These are phyloP conservation scores for Esperia sulphurella DNA, from an alignment of 2,888 invertebrate species.

Conservation along the genomic window DNA sequence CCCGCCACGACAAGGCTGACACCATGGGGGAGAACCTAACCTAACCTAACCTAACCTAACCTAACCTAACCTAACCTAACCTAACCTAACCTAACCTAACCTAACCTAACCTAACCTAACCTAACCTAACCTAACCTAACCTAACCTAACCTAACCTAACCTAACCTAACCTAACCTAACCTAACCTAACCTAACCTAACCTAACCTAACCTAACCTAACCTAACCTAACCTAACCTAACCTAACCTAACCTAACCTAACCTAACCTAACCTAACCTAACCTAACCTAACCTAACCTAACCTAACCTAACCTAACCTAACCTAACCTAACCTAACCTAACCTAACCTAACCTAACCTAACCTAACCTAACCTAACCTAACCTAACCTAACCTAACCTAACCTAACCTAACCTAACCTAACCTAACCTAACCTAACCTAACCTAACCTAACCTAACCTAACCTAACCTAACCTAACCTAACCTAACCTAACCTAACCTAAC, in stretches of 20 bases:
- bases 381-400: constrained; percentile 14
- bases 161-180: constrained; percentile 13
- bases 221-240: constrained; percentile 3
- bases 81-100: constrained; percentile 16
- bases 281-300: constrained; percentile 16
- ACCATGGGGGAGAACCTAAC: constrained; percentile 12
- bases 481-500: constrained; percentile 19
- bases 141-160: constrained; percentile 18
- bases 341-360: constrained; percentile 16
- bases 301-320: constrained; percentile 17
- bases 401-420: constrained; percentile 18
- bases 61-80: constrained; percentile 14
- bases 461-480: constrained; percentile 19
- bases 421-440: constrained; percentile 13
- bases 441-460: constrained; percentile 19
- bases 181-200: constrained; percentile 9
- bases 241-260: constrained; percentile 12
- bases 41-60: constrained; percentile 14
- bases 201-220: constrained; percentile 5
- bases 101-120: constrained; percentile 11
- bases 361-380: constrained; percentile 15
- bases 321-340: constrained; percentile 14
- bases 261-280: constrained; percentile 15
- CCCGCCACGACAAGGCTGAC: constrained; percentile 3
- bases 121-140: constrained; percentile 11